These are phyloP conservation scores for Oligia latruncula DNA, from an alignment of 2,888 invertebrate genomes.

Conservation along the genomic window DNA sequence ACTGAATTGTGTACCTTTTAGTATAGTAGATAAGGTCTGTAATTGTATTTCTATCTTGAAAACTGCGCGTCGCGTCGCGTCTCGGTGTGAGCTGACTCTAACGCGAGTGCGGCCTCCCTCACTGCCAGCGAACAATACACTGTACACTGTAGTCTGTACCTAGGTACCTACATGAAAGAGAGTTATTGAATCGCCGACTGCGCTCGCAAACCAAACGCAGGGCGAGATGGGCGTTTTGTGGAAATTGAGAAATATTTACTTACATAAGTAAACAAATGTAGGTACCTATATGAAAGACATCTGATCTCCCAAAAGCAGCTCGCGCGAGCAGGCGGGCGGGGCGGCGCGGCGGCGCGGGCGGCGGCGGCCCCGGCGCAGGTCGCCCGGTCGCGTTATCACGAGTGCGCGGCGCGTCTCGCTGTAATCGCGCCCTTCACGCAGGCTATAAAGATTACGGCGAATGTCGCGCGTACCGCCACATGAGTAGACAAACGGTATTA, in stretches of 20 bases:
- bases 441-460: constrained; percentile 20
- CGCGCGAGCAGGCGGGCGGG: background rate
- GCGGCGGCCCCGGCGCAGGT: constrained; percentile 27
- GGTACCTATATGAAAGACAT: background rate
- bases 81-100: constrained; percentile 32
- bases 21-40: too few relatives aligned
- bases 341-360: background rate
- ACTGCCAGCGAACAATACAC: background rate
- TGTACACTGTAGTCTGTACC: too few relatives aligned
- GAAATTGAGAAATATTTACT: background rate
- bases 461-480: background rate
- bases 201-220: background rate
- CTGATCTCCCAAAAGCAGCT: constrained; percentile 3
- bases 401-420: constrained; percentile 17
- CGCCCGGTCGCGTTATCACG: constrained; percentile 37
- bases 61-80: constrained; percentile 20
- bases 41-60: too few relatives aligned
- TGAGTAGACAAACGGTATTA: too few relatives aligned
- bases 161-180: background rate
- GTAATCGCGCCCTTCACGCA: constrained; percentile 24
- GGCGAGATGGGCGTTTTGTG: background rate
- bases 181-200: background rate
- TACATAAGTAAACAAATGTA: background rate
- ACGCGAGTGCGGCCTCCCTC: background rate
- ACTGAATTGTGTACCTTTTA: too few relatives aligned